These are phyloP conservation scores for Squalus acanthias DNA, from an alignment of 2,797 vertebrate species.

Conservation along the genomic window DNA sequence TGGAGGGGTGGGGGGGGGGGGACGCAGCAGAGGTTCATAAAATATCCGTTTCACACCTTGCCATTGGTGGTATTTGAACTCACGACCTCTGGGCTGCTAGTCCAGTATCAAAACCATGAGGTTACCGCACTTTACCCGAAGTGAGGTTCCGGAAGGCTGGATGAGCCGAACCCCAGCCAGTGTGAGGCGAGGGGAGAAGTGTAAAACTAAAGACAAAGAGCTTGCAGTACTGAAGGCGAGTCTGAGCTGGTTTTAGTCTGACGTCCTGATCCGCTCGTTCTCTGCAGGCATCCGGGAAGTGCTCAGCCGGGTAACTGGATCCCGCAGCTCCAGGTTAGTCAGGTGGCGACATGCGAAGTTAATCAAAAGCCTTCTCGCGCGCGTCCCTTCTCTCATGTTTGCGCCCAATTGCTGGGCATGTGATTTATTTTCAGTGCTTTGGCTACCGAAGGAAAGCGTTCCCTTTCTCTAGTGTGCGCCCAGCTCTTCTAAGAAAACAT, in stretches of 20 bases:
- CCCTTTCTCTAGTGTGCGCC: not conserved
- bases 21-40: not conserved
- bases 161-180: not conserved
- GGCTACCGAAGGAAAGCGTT: not conserved
- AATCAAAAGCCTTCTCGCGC: not conserved
- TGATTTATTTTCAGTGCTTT: not conserved
- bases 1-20: not conserved
- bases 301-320: not conserved
- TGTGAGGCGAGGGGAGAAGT: not conserved
- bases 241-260: not conserved
- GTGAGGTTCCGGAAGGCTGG: not conserved
- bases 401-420: not conserved
- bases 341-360: not conserved
- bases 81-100: not conserved
- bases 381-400: not conserved
- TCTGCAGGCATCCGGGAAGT: not conserved
- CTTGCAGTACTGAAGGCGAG: not conserved
- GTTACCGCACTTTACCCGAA: not conserved
- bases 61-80: not conserved
- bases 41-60: not conserved
- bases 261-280: not conserved
- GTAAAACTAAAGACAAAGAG: not conserved
- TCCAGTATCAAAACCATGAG: not conserved
- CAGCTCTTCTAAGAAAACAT: not conserved
- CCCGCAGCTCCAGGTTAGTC: not conserved